phyloP scores from a whole-genome alignment of 1,140 invertebrate genomes.

The Drosophila simulans region DNA sequence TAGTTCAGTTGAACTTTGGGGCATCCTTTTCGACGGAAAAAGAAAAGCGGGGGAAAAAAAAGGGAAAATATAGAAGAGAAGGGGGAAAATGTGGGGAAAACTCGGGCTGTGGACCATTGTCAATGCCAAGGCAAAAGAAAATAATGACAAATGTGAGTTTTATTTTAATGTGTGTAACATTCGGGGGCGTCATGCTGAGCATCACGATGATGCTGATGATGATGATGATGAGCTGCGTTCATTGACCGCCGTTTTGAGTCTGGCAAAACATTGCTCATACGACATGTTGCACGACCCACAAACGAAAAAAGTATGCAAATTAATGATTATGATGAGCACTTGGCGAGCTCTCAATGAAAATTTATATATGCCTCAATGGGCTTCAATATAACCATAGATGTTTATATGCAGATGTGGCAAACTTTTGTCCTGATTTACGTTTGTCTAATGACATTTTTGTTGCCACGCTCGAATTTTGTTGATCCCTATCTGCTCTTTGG shows the following conservation, averaged over 20 bases:
- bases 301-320: constrained; percentile 56
- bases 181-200: constrained; percentile 49
- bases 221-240: constrained; percentile 20
- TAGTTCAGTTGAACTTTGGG: constrained; percentile 33
- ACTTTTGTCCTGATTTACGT: constrained; percentile 40
- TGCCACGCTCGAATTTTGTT: constrained; percentile 4
- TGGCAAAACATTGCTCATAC: constrained; percentile 50
- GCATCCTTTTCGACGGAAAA: not conserved
- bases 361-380: constrained; percentile 33
- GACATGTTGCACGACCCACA: constrained; percentile 53
- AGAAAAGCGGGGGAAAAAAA: not conserved
- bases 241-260: constrained; percentile 33
- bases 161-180: constrained; percentile 77
- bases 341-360: constrained; percentile 44
- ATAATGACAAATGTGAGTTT: constrained; percentile 75
- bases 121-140: constrained; percentile 40
- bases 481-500: constrained; percentile 31
- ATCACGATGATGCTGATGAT: constrained; percentile 23
- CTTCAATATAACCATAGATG: constrained; percentile 4
- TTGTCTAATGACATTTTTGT: constrained; percentile 26
- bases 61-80: too few relatives aligned
- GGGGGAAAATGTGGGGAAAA: not conserved
- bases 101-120: constrained; percentile 20
- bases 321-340: constrained; percentile 46
- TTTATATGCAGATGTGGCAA: not conserved